A percentile compares a stretch with the other conserved stretches of the same genome.
Conservation (phyloP, 2,113 vertebrate species). For the Xiphias gladius region DNA sequence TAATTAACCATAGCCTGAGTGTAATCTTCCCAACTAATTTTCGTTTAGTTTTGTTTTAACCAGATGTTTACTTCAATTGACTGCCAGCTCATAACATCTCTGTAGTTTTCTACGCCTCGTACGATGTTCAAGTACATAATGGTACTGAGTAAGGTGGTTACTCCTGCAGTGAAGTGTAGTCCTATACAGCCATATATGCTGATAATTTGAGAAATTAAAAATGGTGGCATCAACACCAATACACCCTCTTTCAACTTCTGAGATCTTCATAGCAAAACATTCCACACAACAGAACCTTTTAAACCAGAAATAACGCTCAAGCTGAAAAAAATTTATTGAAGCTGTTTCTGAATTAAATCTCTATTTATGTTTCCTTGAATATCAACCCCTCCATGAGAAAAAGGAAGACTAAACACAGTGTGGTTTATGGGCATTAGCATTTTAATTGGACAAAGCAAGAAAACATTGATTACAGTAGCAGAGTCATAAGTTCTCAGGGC, state of each 20-base stretch:
- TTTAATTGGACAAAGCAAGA: conserved; percentile 87
- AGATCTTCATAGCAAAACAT: not conserved
- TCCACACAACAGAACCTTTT: not conserved
- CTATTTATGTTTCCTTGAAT: not conserved
- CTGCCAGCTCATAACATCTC: not conserved
- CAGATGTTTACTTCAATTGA: too few relatives aligned
- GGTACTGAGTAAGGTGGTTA: not conserved
- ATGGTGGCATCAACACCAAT: not conserved
- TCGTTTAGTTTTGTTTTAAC: not conserved
- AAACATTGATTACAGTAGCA: conserved; percentile 85
- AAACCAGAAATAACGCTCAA: not conserved
- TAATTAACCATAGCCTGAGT: too few relatives aligned
- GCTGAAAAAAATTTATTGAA: not conserved
- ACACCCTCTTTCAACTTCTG: not conserved
- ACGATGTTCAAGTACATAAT: not conserved
- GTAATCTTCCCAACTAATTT: too few relatives aligned
- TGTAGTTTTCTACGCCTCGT: not conserved
- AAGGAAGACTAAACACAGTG: conserved; percentile 24
- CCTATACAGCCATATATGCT: not conserved
- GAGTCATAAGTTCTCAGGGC: conserved; percentile 81
- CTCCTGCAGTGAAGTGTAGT: not conserved
- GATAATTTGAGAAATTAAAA: not conserved
- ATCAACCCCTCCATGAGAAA: not conserved
- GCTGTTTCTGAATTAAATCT: not conserved
- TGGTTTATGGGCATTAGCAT: conserved; percentile 81